Conservation (phyloP, 2,888 invertebrate genomes). For the Muscina levida region DNA sequence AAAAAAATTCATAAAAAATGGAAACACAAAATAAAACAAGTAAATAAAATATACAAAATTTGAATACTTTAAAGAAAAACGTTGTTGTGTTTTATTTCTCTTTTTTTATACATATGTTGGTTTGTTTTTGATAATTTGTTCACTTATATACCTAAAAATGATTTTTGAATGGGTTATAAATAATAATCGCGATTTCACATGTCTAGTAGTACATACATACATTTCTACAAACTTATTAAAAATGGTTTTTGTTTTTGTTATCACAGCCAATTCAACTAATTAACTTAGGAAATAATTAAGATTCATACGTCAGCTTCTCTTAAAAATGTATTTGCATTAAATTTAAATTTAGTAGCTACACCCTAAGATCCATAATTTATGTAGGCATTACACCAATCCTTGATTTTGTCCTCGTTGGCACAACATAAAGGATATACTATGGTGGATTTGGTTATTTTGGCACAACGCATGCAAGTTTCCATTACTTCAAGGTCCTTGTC, state of each 20-base stretch:
- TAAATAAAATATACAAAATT: slow-evolving; percentile 55
- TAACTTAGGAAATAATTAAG: slow-evolving; percentile 49
- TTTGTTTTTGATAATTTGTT: slow-evolving; percentile 24
- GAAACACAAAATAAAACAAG: slow-evolving; percentile 34
- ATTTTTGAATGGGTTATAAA: slow-evolving; percentile 18
- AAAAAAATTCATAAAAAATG: background rate
- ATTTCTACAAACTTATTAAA: background rate
- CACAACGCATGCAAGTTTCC: slow-evolving; percentile 82
- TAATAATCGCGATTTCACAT: slow-evolving; percentile 38
- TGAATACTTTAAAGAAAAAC: slow-evolving; percentile 39
- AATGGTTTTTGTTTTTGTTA: slow-evolving; percentile 61
- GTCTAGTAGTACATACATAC: background rate
- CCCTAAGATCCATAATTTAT: slow-evolving; percentile 78
- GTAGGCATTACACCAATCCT: slow-evolving; percentile 81
- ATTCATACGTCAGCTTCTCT: slow-evolving; percentile 55
- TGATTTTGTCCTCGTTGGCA: slow-evolving; percentile 80
- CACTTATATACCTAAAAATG: slow-evolving; percentile 1
- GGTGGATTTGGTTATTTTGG: slow-evolving; percentile 81
- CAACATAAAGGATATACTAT: slow-evolving; percentile 82
- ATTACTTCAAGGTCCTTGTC: slow-evolving; percentile 73
- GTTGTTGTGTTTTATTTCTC: slow-evolving; percentile 46
- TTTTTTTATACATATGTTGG: background rate
- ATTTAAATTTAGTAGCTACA: slow-evolving; percentile 1
- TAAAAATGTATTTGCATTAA: slow-evolving; percentile 19
- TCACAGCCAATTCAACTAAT: slow-evolving; percentile 73